A percentile compares a stretch with the other conserved stretches of the same genome.
These are phyloP conservation scores for Limnephilus rhombicus DNA, from an alignment of 2,888 invertebrate species.

Conservation along the genomic window DNA sequence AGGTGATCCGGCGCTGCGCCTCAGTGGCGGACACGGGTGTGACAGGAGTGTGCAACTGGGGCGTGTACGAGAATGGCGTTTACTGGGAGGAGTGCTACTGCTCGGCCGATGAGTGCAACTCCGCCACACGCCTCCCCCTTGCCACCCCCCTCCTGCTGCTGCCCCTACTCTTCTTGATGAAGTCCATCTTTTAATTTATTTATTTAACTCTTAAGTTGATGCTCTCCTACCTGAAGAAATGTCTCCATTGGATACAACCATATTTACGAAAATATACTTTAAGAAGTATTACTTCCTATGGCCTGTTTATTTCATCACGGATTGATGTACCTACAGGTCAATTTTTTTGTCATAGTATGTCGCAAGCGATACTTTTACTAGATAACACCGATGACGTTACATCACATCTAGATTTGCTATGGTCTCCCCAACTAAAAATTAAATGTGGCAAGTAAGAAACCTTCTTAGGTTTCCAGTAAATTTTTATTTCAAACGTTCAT, in stretches of 20 bases:
- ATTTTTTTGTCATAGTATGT: no score
- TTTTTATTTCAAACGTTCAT: no score
- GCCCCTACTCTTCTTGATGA: constrained; percentile 10
- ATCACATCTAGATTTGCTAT: no score
- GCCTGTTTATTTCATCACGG: background rate
- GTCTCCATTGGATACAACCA: background rate
- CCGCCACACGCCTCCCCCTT: constrained; percentile 67
- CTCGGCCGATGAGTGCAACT: constrained; percentile 92
- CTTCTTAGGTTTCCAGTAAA: no score
- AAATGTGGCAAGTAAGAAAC: no score
- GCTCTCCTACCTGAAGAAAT: background rate
- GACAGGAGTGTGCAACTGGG: constrained; percentile 98
- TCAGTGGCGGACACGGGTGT: constrained; percentile 94
- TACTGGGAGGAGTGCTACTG: constrained; percentile 99
- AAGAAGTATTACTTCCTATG: background rate
- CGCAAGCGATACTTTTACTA: background rate
- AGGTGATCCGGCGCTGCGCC: constrained; percentile 93
- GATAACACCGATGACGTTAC: no score
- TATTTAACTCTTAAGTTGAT: background rate
- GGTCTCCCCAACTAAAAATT: no score
- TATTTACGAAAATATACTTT: background rate
- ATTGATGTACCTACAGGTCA: no score
- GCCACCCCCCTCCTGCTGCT: background rate
- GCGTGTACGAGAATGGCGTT: constrained; percentile 94
- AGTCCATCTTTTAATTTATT: background rate